A percentile compares a stretch with the other conserved stretches of the same genome.
Conservation (phyloP, 1,140 invertebrate species). For the Ips typographus region DNA sequence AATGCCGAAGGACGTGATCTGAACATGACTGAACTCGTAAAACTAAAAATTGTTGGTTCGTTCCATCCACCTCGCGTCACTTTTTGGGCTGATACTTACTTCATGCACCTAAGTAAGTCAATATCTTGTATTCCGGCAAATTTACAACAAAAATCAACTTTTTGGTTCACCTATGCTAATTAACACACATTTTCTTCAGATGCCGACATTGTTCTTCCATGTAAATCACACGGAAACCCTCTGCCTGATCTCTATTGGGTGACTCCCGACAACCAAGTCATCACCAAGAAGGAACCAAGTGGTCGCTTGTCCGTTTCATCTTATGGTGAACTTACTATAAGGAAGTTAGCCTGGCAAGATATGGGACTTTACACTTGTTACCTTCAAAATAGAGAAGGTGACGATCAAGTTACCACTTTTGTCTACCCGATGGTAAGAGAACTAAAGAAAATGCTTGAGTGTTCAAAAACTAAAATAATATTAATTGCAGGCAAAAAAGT, state of each 20-base stretch:
- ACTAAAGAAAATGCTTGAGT: neutral
- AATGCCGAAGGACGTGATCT: slow-evolving; percentile 39
- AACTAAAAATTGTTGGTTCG: slow-evolving; percentile 49
- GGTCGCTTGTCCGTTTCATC: slow-evolving; percentile 56
- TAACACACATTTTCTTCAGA: slow-evolving; percentile 49
- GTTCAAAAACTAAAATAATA: slow-evolving; percentile 5
- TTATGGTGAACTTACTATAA: slow-evolving; percentile 74
- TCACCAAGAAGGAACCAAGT: slow-evolving; percentile 56
- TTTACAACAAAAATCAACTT: neutral
- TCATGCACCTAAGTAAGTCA: slow-evolving; percentile 55
- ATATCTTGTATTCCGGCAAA: neutral
- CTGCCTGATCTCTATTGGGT: slow-evolving; percentile 68
- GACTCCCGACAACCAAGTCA: slow-evolving; percentile 58
- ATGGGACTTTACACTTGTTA: slow-evolving; percentile 80
- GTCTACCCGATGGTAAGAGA: slow-evolving; percentile 72
- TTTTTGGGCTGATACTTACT: slow-evolving; percentile 55
- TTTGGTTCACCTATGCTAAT: neutral
- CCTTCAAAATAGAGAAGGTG: slow-evolving; percentile 66
- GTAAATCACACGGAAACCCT: slow-evolving; percentile 66
- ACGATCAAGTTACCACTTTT: slow-evolving; percentile 69
- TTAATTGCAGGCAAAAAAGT: slow-evolving; percentile 37
- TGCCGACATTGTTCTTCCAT: slow-evolving; percentile 67
- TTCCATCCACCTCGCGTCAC: slow-evolving; percentile 59
- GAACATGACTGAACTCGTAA: slow-evolving; percentile 49
- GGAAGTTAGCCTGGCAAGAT: slow-evolving; percentile 69